Evolutionary conservation across 2,113 vertebrate species (phyloP).

Genomic region (Sigmodon hispidus): DNA sequence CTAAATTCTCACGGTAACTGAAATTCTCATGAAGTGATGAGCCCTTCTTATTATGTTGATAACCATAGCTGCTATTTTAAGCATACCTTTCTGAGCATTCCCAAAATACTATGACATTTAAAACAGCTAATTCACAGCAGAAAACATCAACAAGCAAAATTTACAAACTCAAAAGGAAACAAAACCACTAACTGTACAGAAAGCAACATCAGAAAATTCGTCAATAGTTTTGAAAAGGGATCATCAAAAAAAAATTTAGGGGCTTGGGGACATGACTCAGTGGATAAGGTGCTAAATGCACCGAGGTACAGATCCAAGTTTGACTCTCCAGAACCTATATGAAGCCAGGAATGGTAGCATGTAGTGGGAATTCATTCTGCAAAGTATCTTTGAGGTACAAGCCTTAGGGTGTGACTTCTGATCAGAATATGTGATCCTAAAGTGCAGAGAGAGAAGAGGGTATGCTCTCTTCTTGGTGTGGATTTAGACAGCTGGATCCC

Average conservation of each 20-base stretch:
- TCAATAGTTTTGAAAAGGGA: background rate
- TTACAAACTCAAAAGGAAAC: background rate
- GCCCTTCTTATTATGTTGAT: background rate
- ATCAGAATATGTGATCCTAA: too few species aligned
- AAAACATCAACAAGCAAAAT: constrained; percentile 32
- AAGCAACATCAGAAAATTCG: background rate
- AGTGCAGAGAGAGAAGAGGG: too few species aligned
- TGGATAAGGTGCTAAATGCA: background rate
- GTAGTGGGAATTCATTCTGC: too few species aligned
- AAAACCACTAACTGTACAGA: background rate
- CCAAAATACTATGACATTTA: constrained; percentile 36
- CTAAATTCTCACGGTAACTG: background rate
- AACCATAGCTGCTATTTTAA: background rate
- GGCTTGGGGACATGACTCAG: background rate
- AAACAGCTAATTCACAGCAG: constrained; percentile 46
- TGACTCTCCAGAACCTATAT: background rate
- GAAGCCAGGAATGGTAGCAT: background rate
- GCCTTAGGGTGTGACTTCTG: too few species aligned
- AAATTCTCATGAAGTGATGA: background rate
- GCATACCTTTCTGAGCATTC: constrained; percentile 50
- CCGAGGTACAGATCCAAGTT: background rate
- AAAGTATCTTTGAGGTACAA: too few species aligned
- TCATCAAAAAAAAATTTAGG: background rate
- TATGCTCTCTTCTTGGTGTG: too few species aligned
- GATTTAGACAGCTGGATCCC: too few species aligned